Evolutionary conservation across 2,888 invertebrate genomes (phyloP).

Genomic region (Sinohyriopsis cumingii): DNA sequence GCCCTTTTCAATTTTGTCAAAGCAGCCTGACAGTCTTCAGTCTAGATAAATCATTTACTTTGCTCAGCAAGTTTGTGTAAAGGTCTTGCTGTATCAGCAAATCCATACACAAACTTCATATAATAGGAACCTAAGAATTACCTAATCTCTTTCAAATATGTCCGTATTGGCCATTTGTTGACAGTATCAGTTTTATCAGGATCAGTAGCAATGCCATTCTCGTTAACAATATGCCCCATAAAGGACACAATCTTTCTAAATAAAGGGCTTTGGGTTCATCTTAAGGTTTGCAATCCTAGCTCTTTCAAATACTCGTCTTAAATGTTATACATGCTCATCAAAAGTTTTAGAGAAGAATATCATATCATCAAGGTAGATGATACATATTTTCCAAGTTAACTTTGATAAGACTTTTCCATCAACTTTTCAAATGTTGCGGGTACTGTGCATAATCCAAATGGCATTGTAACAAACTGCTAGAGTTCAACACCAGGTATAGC

Average conservation of each 20-base stretch:
- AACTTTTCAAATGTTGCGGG: too few relatives aligned
- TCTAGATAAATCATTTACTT: background rate
- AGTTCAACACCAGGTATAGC: too few relatives aligned
- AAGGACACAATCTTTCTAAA: slow-evolving; percentile 21
- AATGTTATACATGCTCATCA: too few relatives aligned
- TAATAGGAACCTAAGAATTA: slow-evolving; percentile 6
- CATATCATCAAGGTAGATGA: too few relatives aligned
- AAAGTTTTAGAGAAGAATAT: too few relatives aligned
- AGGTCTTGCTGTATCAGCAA: slow-evolving; percentile 6
- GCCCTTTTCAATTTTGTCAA: slow-evolving; percentile 1
- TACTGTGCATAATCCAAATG: too few relatives aligned
- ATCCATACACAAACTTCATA: slow-evolving; percentile 6
- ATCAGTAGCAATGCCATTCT: slow-evolving; percentile 13
- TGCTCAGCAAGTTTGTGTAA: slow-evolving; percentile 6
- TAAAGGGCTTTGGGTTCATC: slow-evolving; percentile 6
- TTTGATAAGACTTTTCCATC: too few relatives aligned
- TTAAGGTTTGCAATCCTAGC: background rate
- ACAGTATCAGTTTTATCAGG: too few relatives aligned
- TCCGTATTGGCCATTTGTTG: background rate
- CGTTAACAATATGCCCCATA: slow-evolving; percentile 37
- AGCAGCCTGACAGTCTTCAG: slow-evolving; percentile 2
- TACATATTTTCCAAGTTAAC: too few relatives aligned
- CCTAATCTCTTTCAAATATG: background rate
- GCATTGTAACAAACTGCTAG: too few relatives aligned
- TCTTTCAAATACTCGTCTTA: too few relatives aligned